Evolutionary conservation across 2,113 vertebrate genomes (phyloP), one percentile per base, ranked within the genome.

Genomic region (Vidua chalybeata): DNA sequence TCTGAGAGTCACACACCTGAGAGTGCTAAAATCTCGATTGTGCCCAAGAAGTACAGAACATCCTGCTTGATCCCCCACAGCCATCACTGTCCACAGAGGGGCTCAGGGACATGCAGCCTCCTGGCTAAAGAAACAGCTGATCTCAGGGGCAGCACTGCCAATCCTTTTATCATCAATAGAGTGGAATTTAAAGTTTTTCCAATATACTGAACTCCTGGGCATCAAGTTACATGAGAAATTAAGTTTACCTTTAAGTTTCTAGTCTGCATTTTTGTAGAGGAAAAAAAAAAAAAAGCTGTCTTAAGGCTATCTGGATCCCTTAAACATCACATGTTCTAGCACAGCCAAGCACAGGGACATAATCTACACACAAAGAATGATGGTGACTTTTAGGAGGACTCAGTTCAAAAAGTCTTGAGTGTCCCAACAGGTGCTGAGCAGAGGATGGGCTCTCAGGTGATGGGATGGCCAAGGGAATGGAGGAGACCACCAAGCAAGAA

Each of bases 51-150:
- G 54, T 10, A 39, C 74, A 73, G 46, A 72, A 85, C 0, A 0
- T 72, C 24, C 33, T 37, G 31, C 18, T 80, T 62, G 54, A 58
- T 20, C 18, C 11, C 24, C n/a, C 1, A 1, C 6, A 31, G n/a
- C 14, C 46, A 39, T 23, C 51, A 87, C 48, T 1, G 0, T 43
- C 49, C 39, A 7, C 33, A 49, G 43, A 58, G 66, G 35, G 20
- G 51, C 31, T 63, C 33, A 23, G 0, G 5, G 2, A 1, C 0
- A 2, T 21, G 20, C 11, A 71, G 28, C 41, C 66, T 41, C 48
- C 73, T 48, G 63, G 27, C 46, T 41, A 8, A 11, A 61, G 52
- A 9, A 85, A 21, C 15, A 35, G 59, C 63, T 71, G n/a, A 10
- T 22, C 66, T 62, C 46, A 18, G 63, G 63, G 59, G 37, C 49